Percentiles rank a stretch among this genome's conserved stretches.
phyloP scores from a whole-genome alignment of 1,140 invertebrate genomes.

The Sinonovacula constricta region DNA sequence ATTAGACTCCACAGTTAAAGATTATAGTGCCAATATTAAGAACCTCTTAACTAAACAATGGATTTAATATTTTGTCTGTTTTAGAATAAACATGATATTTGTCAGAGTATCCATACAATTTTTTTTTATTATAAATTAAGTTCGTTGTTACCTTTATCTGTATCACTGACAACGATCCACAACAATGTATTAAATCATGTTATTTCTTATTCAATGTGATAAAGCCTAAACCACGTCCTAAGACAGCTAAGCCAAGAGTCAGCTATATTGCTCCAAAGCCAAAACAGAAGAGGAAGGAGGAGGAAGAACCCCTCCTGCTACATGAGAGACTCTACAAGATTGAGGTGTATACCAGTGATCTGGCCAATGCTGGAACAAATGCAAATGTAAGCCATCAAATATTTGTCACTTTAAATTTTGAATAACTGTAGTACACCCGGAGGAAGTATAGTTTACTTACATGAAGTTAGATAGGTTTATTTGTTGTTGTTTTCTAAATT shows the following conservation, averaged over 20 bases:
- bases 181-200: background rate
- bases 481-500: no score
- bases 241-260: slow-evolving; percentile 58
- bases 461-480: no score
- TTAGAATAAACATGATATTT: no score
- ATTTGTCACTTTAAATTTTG: no score
- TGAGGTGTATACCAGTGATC: slow-evolving; percentile 65
- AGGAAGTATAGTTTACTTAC: no score
- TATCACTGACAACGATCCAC: background rate
- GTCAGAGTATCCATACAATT: no score
- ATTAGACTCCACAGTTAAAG: no score
- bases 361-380: slow-evolving; percentile 60
- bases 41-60: no score
- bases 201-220: background rate
- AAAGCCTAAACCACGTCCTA: slow-evolving; percentile 51
- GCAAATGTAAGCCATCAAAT: slow-evolving; percentile 70
- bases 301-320: slow-evolving; percentile 45
- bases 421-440: no score
- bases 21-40: no score
- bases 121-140: no score
- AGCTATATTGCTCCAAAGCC: slow-evolving; percentile 69
- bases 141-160: background rate
- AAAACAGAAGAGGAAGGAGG: slow-evolving; percentile 52
- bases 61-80: no score
- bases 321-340: slow-evolving; percentile 66